Evolutionary conservation across 2,888 invertebrate genomes (phyloP), one percentile per base, ranked within the genome.

Genomic region (Drosophila infuscata): DNA sequence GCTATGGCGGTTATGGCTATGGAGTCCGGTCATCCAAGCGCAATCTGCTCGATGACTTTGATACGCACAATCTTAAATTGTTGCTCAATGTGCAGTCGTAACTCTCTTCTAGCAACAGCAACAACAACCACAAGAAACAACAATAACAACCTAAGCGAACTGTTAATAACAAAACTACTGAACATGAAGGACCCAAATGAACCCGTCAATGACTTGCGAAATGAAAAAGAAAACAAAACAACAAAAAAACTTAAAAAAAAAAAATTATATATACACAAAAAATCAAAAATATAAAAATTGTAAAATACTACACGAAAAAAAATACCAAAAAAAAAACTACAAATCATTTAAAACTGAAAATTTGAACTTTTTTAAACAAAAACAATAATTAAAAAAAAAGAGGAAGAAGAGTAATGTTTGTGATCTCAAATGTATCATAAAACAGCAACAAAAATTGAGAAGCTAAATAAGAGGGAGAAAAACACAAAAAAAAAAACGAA

Each of bases 61-160:
- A 92, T 92, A 95, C 95, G 91, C 94, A 95, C 91, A 94, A 95
- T 83, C 94, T 95, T 83, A 95, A 95, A 93, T 92, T 95, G 92
- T 94, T 95, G 91, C 94, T 95, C 91, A 95, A 95, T 93, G 95
- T 95, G 91, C 94, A 94, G 86, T 94, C 94, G 90, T 93, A 93
- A 93, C 90, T 56, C 38, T 25, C n/a, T 36, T 33, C 17, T 35
- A 36, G 36, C 17, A 36, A 82, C 54, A 70, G 65, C 52, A 67
- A 56, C 38, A 72, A 69, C 36, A 79, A 67, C 62, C 53, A 75
- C n/a, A 69, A 74, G 56, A 74, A 77, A 75, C 79, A 77, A 75
- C 79, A 72, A 70, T 62, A 48, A 72, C 61, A 61, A 63, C 67
- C 63, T 43, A 52, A 48, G 52, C 76, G 61, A 61, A 64, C 41